A percentile compares a stretch with the other conserved stretches of the same genome.
Evolutionary conservation across 1,140 invertebrate genomes (phyloP).

Genomic region (Brachionus plicatilis): DNA sequence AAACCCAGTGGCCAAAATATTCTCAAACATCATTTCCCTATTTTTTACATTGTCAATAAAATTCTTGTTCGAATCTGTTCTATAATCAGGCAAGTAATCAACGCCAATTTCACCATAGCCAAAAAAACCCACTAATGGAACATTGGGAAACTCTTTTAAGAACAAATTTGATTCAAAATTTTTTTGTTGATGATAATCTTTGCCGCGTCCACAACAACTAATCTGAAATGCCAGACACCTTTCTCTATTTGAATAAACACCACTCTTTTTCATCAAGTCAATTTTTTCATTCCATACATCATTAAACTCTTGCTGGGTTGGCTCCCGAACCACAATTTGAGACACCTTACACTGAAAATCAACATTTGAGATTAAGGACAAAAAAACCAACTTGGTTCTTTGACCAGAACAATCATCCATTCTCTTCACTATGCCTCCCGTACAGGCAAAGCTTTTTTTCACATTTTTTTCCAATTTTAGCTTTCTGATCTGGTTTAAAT

Average conservation of each 20-base stretch:
- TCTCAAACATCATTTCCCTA: not conserved
- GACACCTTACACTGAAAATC: not conserved
- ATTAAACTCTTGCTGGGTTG: not conserved
- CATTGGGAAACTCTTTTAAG: conserved; percentile 60
- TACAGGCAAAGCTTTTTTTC: conserved; percentile 11
- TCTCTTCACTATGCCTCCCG: not conserved
- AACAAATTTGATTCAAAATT: conserved; percentile 62
- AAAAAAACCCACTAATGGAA: conserved; percentile 61
- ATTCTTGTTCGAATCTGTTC: not conserved
- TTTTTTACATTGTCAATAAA: not conserved
- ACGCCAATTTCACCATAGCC: conserved; percentile 62
- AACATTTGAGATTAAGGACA: not conserved
- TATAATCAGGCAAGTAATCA: conserved; percentile 47
- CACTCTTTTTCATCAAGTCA: conserved; percentile 46
- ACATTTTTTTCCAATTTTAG: not conserved
- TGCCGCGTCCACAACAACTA: conserved; percentile 60
- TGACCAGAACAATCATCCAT: not conserved
- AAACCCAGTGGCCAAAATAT: conserved; percentile 6
- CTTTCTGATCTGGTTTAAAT: not conserved
- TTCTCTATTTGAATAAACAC: conserved; percentile 45
- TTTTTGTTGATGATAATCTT: conserved; percentile 47
- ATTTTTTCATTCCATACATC: not conserved
- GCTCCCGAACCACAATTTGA: not conserved
- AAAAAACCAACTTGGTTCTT: not conserved
- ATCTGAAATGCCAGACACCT: conserved; percentile 61